A percentile compares a stretch with the other conserved stretches of the same genome.
Evolutionary conservation across 2,797 vertebrate genomes (phyloP).

Genomic region (Erpetoichthys calabaricus): DNA sequence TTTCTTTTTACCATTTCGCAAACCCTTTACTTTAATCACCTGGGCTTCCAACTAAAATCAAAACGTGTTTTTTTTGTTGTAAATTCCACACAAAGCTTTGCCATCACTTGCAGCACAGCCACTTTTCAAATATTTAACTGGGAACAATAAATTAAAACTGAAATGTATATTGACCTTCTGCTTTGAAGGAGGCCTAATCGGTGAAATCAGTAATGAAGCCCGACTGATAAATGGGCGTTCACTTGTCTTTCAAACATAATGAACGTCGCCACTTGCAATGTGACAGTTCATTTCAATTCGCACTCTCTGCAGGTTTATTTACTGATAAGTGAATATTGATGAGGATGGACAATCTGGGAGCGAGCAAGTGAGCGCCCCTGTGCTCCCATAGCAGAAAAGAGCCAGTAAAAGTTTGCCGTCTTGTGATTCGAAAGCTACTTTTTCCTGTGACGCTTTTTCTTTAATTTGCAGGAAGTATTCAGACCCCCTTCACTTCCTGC

Average conservation of each 20-base stretch:
- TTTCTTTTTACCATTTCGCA: too few relatives aligned
- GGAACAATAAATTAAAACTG: slow-evolving; percentile 9
- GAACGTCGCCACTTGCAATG: slow-evolving; percentile 8
- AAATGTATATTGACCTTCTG: slow-evolving; percentile 12
- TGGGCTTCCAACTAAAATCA: too few relatives aligned
- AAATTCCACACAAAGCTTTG: too few relatives aligned
- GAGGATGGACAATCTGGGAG: slow-evolving; percentile 3
- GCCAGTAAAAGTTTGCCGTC: too few relatives aligned
- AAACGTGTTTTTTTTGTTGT: too few relatives aligned
- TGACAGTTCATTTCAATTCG: slow-evolving; percentile 10
- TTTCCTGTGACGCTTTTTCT: too few relatives aligned
- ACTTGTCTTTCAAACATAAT: slow-evolving; percentile 15
- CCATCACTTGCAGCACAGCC: background rate
- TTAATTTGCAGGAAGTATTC: too few relatives aligned
- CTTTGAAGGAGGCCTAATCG: slow-evolving; percentile 10
- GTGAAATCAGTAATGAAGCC: slow-evolving; percentile 13
- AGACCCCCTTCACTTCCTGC: too few relatives aligned
- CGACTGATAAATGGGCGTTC: slow-evolving; percentile 14
- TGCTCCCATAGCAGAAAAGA: too few relatives aligned
- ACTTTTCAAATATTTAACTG: slow-evolving; percentile 10
- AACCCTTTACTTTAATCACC: too few relatives aligned
- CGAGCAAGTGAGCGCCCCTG: too few relatives aligned
- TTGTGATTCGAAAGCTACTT: too few relatives aligned
- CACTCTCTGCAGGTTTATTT: slow-evolving; percentile 9
- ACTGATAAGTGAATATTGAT: slow-evolving; percentile 8